Conservation (phyloP, 2,888 invertebrate genomes). For the Agrilus cyanescens region DNA sequence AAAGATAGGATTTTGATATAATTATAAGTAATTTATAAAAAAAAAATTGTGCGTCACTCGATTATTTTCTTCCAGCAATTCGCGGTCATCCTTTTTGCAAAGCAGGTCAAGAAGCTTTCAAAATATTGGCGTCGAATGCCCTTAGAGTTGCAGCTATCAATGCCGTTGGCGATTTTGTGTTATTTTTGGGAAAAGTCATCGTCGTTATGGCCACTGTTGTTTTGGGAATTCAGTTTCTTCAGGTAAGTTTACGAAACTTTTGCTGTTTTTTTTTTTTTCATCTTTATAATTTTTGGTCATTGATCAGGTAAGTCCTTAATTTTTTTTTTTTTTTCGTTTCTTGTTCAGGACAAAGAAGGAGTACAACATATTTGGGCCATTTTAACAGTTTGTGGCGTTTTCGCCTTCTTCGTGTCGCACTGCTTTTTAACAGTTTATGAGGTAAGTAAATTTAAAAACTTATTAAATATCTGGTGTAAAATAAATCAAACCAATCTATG, state of each 20-base stretch:
- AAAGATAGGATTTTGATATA: background rate
- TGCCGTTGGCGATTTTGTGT: constrained; percentile 61
- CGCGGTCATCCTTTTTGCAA: constrained; percentile 53
- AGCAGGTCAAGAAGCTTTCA: constrained; percentile 50
- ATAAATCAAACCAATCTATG: too few relatives aligned
- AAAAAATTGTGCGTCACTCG: background rate
- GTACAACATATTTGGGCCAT: constrained; percentile 51
- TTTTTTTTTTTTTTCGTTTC: constrained; percentile 5
- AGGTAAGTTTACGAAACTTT: constrained; percentile 33
- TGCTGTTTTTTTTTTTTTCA: constrained; percentile 3
- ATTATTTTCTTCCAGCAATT: constrained; percentile 41
- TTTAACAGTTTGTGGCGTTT: constrained; percentile 47
- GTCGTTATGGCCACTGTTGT: constrained; percentile 51
- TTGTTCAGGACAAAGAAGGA: constrained; percentile 40
- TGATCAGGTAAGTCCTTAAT: too few relatives aligned
- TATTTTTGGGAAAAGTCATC: constrained; percentile 55
- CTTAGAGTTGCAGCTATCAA: constrained; percentile 57
- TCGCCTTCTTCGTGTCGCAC: constrained; percentile 57
- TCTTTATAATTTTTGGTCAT: too few relatives aligned
- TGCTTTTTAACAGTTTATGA: constrained; percentile 64
- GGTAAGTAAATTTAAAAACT: constrained; percentile 38
- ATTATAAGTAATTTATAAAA: background rate
- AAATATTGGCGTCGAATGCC: constrained; percentile 47
- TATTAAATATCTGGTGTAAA: too few relatives aligned
- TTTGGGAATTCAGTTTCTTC: constrained; percentile 46